Conservation (phyloP, 2,113 vertebrate species). For the Baryphthengus martii region DNA sequence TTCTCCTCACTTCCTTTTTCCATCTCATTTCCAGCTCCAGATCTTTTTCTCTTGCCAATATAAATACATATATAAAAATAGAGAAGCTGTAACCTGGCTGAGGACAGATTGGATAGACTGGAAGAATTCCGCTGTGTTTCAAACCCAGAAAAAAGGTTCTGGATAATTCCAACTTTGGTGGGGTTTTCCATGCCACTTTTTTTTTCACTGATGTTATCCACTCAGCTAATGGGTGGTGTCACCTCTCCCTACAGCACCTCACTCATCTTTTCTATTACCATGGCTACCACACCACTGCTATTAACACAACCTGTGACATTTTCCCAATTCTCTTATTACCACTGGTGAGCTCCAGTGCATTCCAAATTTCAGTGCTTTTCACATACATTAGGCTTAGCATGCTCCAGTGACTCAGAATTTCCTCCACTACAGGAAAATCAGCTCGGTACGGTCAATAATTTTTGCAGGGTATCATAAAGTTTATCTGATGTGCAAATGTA, state of each 20-base stretch:
- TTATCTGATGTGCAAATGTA: conserved; percentile 40
- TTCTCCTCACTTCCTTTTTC: not conserved
- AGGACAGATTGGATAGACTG: not conserved
- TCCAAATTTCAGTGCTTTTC: conserved; percentile 27
- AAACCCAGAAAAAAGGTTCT: not conserved
- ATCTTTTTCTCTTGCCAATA: not conserved
- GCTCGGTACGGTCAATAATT: conserved; percentile 5
- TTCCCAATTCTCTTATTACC: conserved; percentile 48
- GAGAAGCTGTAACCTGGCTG: not conserved
- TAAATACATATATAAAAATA: not conserved
- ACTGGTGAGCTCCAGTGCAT: not conserved
- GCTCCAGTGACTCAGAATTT: conserved; percentile 29
- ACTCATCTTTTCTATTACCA: conserved; percentile 43
- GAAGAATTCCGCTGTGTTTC: not conserved
- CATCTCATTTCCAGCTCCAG: not conserved
- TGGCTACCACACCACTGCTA: conserved; percentile 53
- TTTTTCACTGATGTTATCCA: not conserved
- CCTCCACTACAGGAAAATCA: not conserved
- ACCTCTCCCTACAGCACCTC: not conserved
- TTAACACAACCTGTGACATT: conserved; percentile 57
- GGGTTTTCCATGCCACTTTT: too few species aligned
- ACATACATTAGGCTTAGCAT: conserved; percentile 13
- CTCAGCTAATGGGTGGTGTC: not conserved
- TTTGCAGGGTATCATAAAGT: conserved; percentile 30
- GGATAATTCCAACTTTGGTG: not conserved